Evolutionary conservation across 1,140 invertebrate genomes (phyloP), one percentile per base, ranked within the genome.

Genomic region (Orchestia grillus): DNA sequence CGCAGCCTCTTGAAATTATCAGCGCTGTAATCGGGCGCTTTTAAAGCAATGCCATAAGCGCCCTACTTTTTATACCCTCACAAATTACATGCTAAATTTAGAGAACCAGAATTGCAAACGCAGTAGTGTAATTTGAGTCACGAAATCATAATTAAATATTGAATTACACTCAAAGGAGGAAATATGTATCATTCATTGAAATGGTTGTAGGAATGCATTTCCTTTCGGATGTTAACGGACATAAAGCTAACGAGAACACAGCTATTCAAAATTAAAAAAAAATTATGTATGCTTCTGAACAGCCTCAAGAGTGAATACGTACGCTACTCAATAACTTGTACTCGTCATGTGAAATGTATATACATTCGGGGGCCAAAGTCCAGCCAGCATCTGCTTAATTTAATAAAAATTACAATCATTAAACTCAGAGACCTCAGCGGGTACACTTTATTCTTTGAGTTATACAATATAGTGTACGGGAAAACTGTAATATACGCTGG

Each of bases 1-100:
- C 88, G 88, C 43, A 23, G 88, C 88, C 88, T 90, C 88, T 90
- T 90, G 88, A 90, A 90, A 90, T 90, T 90, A 90, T 90, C 88
- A 90, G 88, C n/a, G 15, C 28, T 11, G 88, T 90, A 90, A 90
- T 90, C 88, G 88, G 88, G 88, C 36, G 88, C 88, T 90, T 90
- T 90, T 90, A 90, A 90, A 90, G 88, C 88, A 44, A 90, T 90
- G 88, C 88, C 88, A 42, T 90, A 44, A 90, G 88, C 88, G 88
- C 36, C 43, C 88, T 28, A 41, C 43, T 90, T 90, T 90, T 90
- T 28, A 90, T 41, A 90, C 41, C 41, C 88, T 90, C 43, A 77
- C 88, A 90, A 42, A 11, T 90, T 36, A 90, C 4, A 42, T 87
- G 41, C 3, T 77, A 77, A 77, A 77, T 77, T 77, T 36, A 77